Base-by-base conservation (phyloP, 2,888 invertebrate species). In the Yponomeuta evonymella region DNA sequence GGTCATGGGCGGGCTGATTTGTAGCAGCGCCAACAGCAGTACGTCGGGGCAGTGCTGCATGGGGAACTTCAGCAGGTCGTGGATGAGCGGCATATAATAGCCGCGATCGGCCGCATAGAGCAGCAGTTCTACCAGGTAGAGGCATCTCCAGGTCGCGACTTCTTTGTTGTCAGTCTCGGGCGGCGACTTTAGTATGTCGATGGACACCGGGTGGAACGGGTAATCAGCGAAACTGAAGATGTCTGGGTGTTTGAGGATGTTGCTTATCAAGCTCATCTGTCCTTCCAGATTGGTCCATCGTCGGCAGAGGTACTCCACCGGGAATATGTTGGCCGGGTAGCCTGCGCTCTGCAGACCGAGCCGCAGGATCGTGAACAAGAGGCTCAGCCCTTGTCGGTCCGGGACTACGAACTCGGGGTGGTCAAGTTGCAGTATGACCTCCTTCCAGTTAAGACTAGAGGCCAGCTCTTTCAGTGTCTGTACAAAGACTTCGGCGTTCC, bases 121-220 rank as follows among this genome's bases (percentile, higher is more conserved):
- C 70, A 99, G 88, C 48, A 97, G 93, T 83, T 99, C 98, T 0
- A 99, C 95, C 72, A 99, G 93, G 83, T 98, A 98, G 72, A 98
- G 87, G 2, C 97, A 98, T 75, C 98, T 95, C 99, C 99, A 99
- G 30, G 96, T 96, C 67, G 96, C 95, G 67, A 98, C 94, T 83
- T 98, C 98, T 84, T 98, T 97, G 84, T 97, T 98, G 78, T 98
- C 98, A 36, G 96, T 96, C 90, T 99, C 99, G 0, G 99, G 99
- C 8, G 97, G 96, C 12, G 97, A 96, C 90, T 99, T 99, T 63
- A 99, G 88, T 75, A 97, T 94, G 79, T 98, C 98, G 67, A 97
- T 95, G 2, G 96, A 94, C 1, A 98, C 97, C 2, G 96, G 94
- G 78, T 96, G 96, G 83, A 96, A 98, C 0, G 97, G 96, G 86